phyloP scores from a whole-genome alignment of 2,888 invertebrate species.

The Conomelus anceps region DNA sequence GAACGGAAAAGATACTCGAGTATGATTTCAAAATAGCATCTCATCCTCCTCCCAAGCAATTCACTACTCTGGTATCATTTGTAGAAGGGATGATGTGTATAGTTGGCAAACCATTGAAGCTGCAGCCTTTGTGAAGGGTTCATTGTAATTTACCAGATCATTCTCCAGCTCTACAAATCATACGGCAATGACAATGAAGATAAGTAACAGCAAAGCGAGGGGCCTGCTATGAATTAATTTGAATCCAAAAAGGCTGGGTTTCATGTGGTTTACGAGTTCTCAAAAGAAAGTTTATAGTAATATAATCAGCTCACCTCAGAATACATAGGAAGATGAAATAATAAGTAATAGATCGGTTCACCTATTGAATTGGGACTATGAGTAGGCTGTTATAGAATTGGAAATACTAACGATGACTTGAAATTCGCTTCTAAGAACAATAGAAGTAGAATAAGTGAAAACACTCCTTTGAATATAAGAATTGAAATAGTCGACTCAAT shows the following conservation, averaged over 20 bases:
- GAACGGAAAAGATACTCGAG: background rate
- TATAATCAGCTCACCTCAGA: no score
- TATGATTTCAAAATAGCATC: background rate
- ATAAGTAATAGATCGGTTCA: no score
- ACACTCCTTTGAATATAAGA: no score
- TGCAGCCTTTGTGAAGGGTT: background rate
- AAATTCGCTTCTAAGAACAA: no score
- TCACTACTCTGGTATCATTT: background rate
- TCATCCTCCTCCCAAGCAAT: background rate
- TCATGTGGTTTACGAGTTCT: no score
- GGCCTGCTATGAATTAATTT: background rate
- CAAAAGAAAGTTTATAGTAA: no score
- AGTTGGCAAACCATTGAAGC: background rate
- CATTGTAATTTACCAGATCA: background rate
- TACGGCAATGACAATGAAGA: background rate
- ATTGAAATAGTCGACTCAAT: no score
- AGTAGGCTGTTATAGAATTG: no score
- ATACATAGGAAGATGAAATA: no score
- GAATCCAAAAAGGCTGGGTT: background rate
- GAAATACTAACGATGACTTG: no score
- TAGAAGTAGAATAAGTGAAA: no score
- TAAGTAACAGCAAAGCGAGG: background rate
- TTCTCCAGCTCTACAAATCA: background rate
- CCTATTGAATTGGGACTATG: no score
- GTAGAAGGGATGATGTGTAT: background rate